Percentiles rank a stretch among this genome's conserved stretches.
phyloP scores from a whole-genome alignment of 1,140 invertebrate genomes.

The Heterodera schachtii region DNA sequence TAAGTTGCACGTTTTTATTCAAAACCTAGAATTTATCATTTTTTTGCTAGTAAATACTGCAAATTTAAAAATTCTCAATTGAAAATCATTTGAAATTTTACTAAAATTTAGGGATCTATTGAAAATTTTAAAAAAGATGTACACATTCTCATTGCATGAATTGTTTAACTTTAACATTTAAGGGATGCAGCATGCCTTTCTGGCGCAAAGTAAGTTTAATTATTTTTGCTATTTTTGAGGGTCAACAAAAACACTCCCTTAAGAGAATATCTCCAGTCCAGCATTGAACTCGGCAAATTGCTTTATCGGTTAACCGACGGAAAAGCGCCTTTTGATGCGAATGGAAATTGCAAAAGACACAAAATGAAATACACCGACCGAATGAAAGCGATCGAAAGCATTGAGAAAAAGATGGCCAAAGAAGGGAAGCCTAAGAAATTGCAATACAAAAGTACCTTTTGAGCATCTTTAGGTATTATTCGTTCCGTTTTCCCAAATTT shows the following conservation, averaged over 20 bases:
- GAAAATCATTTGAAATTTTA: too few species aligned
- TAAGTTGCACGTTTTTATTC: too few species aligned
- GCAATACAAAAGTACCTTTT: too few species aligned
- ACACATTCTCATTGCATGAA: not conserved
- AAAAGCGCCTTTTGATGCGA: constrained; percentile 25
- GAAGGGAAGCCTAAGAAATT: not conserved
- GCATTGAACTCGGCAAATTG: constrained; percentile 41
- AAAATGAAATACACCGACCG: constrained; percentile 16
- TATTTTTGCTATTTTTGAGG: not conserved
- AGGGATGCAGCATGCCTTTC: constrained; percentile 17
- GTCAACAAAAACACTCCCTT: not conserved
- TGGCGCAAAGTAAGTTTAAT: constrained; percentile 14
- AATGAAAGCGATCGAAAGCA: not conserved
- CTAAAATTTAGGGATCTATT: too few species aligned
- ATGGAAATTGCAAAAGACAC: constrained; percentile 34
- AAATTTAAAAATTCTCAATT: too few species aligned
- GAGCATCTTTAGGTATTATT: too few species aligned
- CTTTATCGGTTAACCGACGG: constrained; percentile 19
- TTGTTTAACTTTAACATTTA: not conserved
- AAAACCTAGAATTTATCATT: too few species aligned
- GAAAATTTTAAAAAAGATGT: not conserved
- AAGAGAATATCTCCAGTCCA: constrained; percentile 32
- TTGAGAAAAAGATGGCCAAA: not conserved
- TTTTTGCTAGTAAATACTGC: too few species aligned
- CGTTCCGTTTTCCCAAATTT: too few species aligned